These are phyloP conservation scores for Montipora cactus DNA, from an alignment of 64 coral and sea anemone genomes.

Conservation along the genomic window DNA sequence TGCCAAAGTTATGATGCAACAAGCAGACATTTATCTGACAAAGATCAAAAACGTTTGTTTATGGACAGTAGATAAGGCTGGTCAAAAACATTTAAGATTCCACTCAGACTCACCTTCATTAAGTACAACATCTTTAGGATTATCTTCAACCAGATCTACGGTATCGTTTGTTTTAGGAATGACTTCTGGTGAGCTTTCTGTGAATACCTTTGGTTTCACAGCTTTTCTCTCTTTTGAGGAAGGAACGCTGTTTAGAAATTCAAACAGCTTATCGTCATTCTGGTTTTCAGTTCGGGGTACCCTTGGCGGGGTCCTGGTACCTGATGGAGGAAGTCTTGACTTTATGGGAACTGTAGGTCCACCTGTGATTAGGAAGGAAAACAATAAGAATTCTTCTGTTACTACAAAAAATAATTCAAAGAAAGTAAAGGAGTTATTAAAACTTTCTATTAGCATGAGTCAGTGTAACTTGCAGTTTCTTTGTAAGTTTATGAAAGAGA, in stretches of 20 bases:
- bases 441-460: too few relatives aligned
- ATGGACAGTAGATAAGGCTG: too few relatives aligned
- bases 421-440: too few relatives aligned
- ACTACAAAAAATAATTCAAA: background rate
- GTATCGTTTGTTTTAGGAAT: background rate
- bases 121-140: background rate
- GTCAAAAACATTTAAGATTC: too few relatives aligned
- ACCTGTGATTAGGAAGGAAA: background rate
- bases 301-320: constrained; percentile 63
- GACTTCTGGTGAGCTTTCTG: constrained; percentile 32
- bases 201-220: constrained; percentile 50
- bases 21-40: too few relatives aligned
- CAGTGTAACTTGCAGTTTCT: too few relatives aligned
- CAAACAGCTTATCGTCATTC: constrained; percentile 94
- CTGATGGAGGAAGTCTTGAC: constrained; percentile 48
- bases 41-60: too few relatives aligned
- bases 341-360: constrained; percentile 67
- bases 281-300: constrained; percentile 66
- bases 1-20: too few relatives aligned
- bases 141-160: background rate
- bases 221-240: constrained; percentile 71
- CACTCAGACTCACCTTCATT: background rate
- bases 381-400: background rate
- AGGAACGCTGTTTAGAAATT: constrained; percentile 89
- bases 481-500: too few relatives aligned